Evolutionary conservation across 2,888 invertebrate species (phyloP).

Genomic region (Amphipyra tragopoginis): DNA sequence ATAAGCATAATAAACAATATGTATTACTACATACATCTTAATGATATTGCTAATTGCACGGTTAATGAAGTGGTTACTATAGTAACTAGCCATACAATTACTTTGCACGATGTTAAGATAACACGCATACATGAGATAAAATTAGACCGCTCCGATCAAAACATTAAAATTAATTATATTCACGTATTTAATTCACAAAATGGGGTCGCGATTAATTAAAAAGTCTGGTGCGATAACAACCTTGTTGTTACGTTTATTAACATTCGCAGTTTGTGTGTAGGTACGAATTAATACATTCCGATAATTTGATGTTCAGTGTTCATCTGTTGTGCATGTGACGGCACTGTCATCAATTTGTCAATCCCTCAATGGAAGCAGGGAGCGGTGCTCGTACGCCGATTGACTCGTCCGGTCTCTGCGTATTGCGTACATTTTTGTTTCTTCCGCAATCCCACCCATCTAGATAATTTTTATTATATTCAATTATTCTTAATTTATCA

Average conservation of each 20-base stretch:
- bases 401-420: constrained; percentile 83
- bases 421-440: constrained; percentile 71
- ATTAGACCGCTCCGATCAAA: constrained; percentile 39
- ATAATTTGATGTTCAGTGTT: constrained; percentile 58
- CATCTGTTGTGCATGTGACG: constrained; percentile 54
- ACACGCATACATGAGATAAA: constrained; percentile 27
- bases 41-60: constrained; percentile 24
- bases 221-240: constrained; percentile 47
- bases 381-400: constrained; percentile 80
- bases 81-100: constrained; percentile 13
- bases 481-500: constrained; percentile 5
- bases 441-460: constrained; percentile 80
- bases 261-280: constrained; percentile 25
- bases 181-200: constrained; percentile 53
- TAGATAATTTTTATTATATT: constrained; percentile 24
- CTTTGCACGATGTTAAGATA: constrained; percentile 34
- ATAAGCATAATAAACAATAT: not conserved
- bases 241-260: constrained; percentile 45
- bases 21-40: constrained; percentile 28
- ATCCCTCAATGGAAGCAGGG: constrained; percentile 78
- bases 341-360: constrained; percentile 67
- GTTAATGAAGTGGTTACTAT: constrained; percentile 21
- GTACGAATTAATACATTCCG: constrained; percentile 37
- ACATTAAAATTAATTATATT: constrained; percentile 41
- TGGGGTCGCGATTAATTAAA: constrained; percentile 54